These are phyloP conservation scores for Gymnodraco acuticeps DNA, from an alignment of 2,797 vertebrate genomes.

Conservation along the genomic window DNA sequence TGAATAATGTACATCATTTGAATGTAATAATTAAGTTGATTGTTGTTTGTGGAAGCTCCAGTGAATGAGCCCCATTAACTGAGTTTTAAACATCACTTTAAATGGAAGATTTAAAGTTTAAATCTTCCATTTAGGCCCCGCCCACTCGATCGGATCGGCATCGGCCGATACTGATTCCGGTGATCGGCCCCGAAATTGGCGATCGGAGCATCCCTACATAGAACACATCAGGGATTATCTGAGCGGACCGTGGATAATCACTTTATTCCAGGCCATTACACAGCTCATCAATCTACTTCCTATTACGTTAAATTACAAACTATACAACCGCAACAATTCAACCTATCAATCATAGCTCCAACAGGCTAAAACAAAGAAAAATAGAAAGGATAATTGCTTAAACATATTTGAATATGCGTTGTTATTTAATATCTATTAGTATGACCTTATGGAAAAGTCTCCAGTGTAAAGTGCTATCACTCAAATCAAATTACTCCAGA, in stretches of 20 bases:
- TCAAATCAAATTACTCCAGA: constrained; percentile 3
- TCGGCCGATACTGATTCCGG: too few relatives aligned
- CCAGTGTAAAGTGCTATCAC: background rate
- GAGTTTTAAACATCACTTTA: too few relatives aligned
- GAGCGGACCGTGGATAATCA: constrained; percentile 3
- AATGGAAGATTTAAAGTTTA: too few relatives aligned
- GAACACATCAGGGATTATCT: background rate
- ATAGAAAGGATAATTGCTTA: background rate
- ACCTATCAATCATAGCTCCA: background rate
- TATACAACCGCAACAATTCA: background rate
- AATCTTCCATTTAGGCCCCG: too few relatives aligned
- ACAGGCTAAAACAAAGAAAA: background rate
- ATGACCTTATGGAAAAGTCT: background rate
- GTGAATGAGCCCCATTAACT: too few relatives aligned
- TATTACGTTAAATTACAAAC: background rate
- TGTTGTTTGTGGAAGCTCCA: too few relatives aligned
- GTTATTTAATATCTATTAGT: background rate
- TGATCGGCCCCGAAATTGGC: too few relatives aligned
- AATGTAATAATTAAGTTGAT: too few relatives aligned
- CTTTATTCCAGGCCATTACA: constrained; percentile 6
- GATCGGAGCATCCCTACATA: background rate
- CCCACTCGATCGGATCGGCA: too few relatives aligned
- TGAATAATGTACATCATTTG: too few relatives aligned
- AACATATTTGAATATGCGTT: background rate
- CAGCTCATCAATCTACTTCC: background rate